Base-by-base conservation (phyloP, 2,888 invertebrate genomes). In the Orthosia gothica region DNA sequence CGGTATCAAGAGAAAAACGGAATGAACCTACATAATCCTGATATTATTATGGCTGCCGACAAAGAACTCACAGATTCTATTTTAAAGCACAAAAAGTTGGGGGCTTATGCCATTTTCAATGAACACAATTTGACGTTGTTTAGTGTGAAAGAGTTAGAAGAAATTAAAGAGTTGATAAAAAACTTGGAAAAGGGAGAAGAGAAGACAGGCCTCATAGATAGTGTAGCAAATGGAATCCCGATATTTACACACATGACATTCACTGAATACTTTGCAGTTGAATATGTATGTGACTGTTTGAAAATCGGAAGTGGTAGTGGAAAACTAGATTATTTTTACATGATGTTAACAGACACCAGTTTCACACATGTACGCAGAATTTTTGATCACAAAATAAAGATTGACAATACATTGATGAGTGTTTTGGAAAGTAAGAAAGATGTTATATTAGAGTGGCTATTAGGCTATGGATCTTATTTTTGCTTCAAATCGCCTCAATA, bases 181-280 rank as follows among this genome's bases (percentile, higher is more conserved):
- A 20, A 20, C 20, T 54, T 54, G 20, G 54, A 54, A 54, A 54
- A 54, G 13, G 54, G 54, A 54, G 54, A 20, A 54, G 54, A 54
- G 20, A 54, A 54, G 20, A 54, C 20, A 20, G 54, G 54, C 20
- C 54, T 54, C 20, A 54, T 54, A 13, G 54, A 54, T 20, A 54
- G 54, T 54, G 54, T 54, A 13, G 54, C 54, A 54, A 54, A 54
- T 20, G 54, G 54, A 54, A 54, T 54, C 13, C 54, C 54, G 20
- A 20, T 54, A 54, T 54, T 54, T 20, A 54, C 20, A 54, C 54
- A 54, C 54, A 54, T 20, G 54, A 20, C 54, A 20, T 54, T 54
- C 13, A 54, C 54, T 13, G 54, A 54, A 54, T 54, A 54, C 52
- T 52, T 52, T 52, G 52, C 52, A 52, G 52, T 52, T 52, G 52